Evolutionary conservation across 2,888 invertebrate species (phyloP).

Genomic region (Spodoptera exigua): DNA sequence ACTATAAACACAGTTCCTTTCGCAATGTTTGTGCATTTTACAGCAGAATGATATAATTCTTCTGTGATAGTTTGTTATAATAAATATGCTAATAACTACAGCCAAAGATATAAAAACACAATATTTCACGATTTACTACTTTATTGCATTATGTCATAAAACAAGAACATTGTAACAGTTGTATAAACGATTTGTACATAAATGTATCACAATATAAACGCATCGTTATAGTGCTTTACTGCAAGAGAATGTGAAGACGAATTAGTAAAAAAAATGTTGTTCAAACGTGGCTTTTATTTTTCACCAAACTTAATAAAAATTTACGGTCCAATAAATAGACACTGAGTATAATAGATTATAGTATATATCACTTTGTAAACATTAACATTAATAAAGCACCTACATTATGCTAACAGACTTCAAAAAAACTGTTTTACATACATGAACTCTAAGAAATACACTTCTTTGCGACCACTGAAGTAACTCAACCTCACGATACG

Average conservation of each 20-base stretch:
- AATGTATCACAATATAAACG: constrained; percentile 48
- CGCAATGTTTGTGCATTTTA: no score
- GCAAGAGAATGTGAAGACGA: constrained; percentile 1
- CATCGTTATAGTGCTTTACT: constrained; percentile 1
- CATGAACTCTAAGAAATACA: neutral
- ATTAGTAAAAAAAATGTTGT: constrained; percentile 8
- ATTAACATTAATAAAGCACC: constrained; percentile 3
- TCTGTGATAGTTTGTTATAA: neutral
- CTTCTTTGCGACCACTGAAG: constrained; percentile 24
- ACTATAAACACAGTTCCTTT: no score
- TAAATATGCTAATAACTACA: neutral
- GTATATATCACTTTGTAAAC: constrained; percentile 7
- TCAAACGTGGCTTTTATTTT: constrained; percentile 3
- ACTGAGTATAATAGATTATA: neutral
- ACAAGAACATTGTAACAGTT: constrained; percentile 42
- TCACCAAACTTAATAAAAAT: neutral
- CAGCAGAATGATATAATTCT: no score
- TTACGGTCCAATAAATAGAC: constrained; percentile 5
- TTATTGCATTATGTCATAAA: constrained; percentile 58
- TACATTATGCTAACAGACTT: constrained; percentile 24
- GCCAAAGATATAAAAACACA: constrained; percentile 19
- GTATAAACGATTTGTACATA: constrained; percentile 49
- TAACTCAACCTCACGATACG: constrained; percentile 10
- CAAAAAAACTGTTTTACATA: constrained; percentile 13
- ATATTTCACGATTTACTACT: constrained; percentile 36